These are phyloP conservation scores for Sturmia bella DNA, from an alignment of 2,888 invertebrate species.

Conservation along the genomic window DNA sequence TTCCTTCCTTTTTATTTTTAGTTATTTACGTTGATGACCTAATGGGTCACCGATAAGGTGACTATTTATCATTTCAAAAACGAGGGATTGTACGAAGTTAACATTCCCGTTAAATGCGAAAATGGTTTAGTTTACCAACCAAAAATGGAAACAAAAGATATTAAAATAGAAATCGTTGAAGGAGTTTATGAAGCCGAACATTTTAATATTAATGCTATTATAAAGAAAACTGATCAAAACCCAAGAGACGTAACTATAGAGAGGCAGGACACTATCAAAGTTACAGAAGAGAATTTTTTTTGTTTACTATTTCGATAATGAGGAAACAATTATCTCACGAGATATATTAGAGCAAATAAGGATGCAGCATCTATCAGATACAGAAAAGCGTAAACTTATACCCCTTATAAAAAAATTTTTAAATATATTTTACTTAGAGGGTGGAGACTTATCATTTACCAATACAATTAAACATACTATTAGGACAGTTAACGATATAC, in stretches of 20 bases:
- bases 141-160: constrained; percentile 16
- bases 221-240: constrained; percentile 6
- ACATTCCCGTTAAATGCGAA: constrained; percentile 27
- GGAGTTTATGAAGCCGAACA: constrained; percentile 9
- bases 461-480: constrained; percentile 4
- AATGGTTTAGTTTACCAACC: constrained; percentile 25
- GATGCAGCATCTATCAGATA: constrained; percentile 23
- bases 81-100: constrained; percentile 17
- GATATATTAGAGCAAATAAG: constrained; percentile 34
- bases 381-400: constrained; percentile 25
- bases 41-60: background rate
- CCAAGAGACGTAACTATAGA: constrained; percentile 1
- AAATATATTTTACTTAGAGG: constrained; percentile 20
- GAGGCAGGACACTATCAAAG: constrained; percentile 12
- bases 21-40: no score
- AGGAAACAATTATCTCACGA: constrained; percentile 5
- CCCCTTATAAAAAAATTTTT: constrained; percentile 21
- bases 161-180: constrained; percentile 9
- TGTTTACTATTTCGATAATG: constrained; percentile 16
- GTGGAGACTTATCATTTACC: constrained; percentile 15
- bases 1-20: no score
- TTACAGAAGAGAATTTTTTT: constrained; percentile 12
- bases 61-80: constrained; percentile 18
- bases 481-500: constrained; percentile 14
- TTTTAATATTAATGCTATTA: constrained; percentile 9